Conservation (phyloP, 2,888 invertebrate genomes). For the Tenthredo mesomela region DNA sequence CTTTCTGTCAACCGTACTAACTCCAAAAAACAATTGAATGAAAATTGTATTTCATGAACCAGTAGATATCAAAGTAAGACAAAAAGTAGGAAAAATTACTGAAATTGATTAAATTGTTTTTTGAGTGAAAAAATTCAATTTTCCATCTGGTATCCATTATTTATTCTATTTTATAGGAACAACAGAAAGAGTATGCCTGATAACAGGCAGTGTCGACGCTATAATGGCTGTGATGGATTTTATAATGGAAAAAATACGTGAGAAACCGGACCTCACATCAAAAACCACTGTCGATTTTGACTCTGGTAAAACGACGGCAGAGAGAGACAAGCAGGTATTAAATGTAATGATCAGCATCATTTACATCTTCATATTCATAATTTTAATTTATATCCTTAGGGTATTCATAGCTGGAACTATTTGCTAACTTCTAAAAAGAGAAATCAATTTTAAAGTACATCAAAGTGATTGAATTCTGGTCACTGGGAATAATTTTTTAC, state of each 20-base stretch:
- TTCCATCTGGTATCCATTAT: slow-evolving; percentile 26
- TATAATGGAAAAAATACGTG: slow-evolving; percentile 97
- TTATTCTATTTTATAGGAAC: slow-evolving; percentile 84
- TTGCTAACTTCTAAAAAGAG: background rate
- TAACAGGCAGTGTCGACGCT: slow-evolving; percentile 94
- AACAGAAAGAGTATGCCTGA: slow-evolving; percentile 95
- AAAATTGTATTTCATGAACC: background rate
- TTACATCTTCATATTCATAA: slow-evolving; percentile 55
- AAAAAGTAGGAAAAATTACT: background rate
- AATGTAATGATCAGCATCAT: slow-evolving; percentile 54
- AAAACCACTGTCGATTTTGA: slow-evolving; percentile 90
- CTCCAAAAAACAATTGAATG: background rate
- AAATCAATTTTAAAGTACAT: background rate
- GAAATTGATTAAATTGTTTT: background rate
- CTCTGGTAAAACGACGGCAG: slow-evolving; percentile 88
- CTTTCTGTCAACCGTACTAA: background rate
- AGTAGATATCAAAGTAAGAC: background rate
- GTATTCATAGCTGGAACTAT: background rate
- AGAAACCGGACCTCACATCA: slow-evolving; percentile 92
- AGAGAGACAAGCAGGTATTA: slow-evolving; percentile 91
- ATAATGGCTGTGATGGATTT: slow-evolving; percentile 95
- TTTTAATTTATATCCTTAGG: slow-evolving; percentile 33
- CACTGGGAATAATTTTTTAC: background rate
- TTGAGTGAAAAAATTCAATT: background rate
- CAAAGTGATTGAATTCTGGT: background rate